Base-by-base conservation (phyloP, 2,797 vertebrate genomes). In the Pagetopsis macropterus region DNA sequence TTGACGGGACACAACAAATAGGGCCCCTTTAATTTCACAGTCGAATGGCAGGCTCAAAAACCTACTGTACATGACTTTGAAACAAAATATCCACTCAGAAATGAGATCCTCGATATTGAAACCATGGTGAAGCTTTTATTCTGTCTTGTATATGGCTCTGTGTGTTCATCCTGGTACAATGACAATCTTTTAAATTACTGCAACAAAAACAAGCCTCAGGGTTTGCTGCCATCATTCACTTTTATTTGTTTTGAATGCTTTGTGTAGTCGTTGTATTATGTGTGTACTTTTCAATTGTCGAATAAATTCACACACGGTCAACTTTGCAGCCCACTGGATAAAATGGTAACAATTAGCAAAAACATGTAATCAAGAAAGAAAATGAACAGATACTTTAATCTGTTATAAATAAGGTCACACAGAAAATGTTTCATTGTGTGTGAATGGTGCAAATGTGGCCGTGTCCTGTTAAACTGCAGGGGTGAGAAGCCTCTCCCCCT, bases 251-350 rank as follows among this genome's bases (percentile, higher is more conserved):
- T 72, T 59, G n/a, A 49, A 50, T 65, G 11, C 19, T 19, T 37
- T 27, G 43, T 12, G 54, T 41, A 64, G 41, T 43, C 12, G 17
- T 63, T 73, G 50, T 46, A 1, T 41, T 50, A 23, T 43, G 12
- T 49, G 48, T 27, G 56, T 64, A 23, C 31, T 68, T 77, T 75
- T 37, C 23, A 48, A 45, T 19, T 40, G 43, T 44, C 67, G 52
- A 80, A 59, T 50, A 60, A n/a, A 77, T 65, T 55, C 14, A 37
- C 13, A 13, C 51, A 78, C 72, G 80, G 72, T 85, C 62, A 60
- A 15, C 43, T 16, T 3, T 46, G 45, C 50, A 54, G 41, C n/a
- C 19, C n/a, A 56, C 13, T 63, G 19, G 12, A 17, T 54, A 33
- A 2, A 52, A 23, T 33, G 16, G 46, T n/a, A 55, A 59, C 54